These are phyloP conservation scores for Nansenia antarctica DNA, from an alignment of 2,113 vertebrate genomes.

Conservation along the genomic window DNA sequence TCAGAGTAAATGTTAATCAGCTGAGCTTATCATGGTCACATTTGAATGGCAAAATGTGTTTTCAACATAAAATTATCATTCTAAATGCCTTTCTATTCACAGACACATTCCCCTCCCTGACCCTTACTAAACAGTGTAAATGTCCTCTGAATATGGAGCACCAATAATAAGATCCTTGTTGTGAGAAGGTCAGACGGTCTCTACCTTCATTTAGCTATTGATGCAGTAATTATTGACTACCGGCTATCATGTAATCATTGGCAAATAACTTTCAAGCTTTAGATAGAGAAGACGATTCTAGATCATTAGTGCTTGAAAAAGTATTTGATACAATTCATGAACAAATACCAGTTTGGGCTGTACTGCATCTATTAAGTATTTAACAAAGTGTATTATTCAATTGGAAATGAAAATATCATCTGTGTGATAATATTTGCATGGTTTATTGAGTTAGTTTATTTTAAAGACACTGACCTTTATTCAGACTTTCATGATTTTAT, in stretches of 20 bases:
- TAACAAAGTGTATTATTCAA: constrained; percentile 33
- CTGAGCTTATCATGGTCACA: constrained; percentile 62
- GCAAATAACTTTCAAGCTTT: constrained; percentile 48
- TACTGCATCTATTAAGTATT: constrained; percentile 34
- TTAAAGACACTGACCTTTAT: no score
- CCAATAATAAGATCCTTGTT: constrained; percentile 48
- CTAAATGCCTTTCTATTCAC: constrained; percentile 61
- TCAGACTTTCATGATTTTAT: no score
- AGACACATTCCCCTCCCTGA: constrained; percentile 55
- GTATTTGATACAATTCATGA: constrained; percentile 33
- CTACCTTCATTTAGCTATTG: constrained; percentile 58
- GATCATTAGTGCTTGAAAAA: background rate
- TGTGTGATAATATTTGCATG: constrained; percentile 53
- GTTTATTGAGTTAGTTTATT: no score
- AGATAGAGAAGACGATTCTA: constrained; percentile 19
- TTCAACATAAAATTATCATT: constrained; percentile 66
- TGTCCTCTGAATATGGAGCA: constrained; percentile 68
- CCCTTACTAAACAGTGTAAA: constrained; percentile 57
- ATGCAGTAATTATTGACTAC: constrained; percentile 27
- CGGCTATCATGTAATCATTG: constrained; percentile 41
- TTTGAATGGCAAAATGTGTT: constrained; percentile 60
- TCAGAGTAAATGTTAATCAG: constrained; percentile 47
- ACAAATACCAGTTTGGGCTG: constrained; percentile 4
- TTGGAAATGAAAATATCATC: constrained; percentile 59
- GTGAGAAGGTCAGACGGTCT: constrained; percentile 55